Conservation (phyloP, 2,113 vertebrate genomes). For the Castor canadensis region DNA sequence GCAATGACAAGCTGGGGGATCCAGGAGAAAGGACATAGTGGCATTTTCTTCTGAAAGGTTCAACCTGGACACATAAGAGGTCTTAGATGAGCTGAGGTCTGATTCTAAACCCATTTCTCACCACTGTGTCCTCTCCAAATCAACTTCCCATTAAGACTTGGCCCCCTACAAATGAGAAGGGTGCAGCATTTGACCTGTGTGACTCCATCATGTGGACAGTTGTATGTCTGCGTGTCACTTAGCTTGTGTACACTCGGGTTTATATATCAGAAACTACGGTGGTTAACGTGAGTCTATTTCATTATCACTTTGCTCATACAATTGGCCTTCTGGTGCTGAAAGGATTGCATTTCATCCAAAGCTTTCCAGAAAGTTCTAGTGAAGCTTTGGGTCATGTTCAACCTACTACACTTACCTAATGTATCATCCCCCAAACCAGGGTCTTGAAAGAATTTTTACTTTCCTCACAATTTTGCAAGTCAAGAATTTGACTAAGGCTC, state of each 20-base stretch:
- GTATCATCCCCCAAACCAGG: too few species aligned
- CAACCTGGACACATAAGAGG: neutral
- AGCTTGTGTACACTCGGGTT: neutral
- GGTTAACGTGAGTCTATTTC: neutral
- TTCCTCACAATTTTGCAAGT: too few species aligned
- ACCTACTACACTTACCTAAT: neutral
- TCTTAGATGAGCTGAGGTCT: neutral
- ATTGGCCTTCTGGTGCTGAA: neutral
- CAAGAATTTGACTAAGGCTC: too few species aligned
- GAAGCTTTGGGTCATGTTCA: neutral
- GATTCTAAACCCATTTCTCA: neutral
- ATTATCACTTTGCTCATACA: neutral
- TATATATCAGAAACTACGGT: neutral
- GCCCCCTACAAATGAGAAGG: neutral
- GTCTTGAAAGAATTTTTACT: too few species aligned
- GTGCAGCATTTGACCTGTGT: fast-evolving
- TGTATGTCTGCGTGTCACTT: neutral
- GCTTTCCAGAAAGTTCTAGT: neutral
- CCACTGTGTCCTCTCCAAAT: neutral
- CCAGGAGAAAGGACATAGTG: neutral
- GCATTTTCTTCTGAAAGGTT: neutral
- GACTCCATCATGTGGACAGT: neutral
- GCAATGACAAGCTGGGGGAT: neutral
- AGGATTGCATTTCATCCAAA: neutral
- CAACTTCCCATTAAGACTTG: neutral